Conservation (phyloP, 2,888 invertebrate species). For the Omphaloscelis lunosa region DNA sequence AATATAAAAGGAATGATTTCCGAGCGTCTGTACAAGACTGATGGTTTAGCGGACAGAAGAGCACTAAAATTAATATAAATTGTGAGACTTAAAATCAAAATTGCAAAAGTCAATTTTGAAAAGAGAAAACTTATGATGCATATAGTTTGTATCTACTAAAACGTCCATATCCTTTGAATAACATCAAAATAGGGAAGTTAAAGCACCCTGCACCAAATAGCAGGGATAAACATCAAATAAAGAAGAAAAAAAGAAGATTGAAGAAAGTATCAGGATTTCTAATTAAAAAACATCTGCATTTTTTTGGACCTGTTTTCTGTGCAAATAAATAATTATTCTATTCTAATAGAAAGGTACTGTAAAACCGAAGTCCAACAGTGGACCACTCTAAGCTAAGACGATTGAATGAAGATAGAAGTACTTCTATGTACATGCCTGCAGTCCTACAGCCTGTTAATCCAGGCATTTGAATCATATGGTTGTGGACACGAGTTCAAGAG, state of each 20-base stretch:
- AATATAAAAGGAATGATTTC: not conserved
- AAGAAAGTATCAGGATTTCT: too few species aligned
- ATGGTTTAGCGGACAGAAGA: not conserved
- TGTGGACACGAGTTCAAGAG: conserved; percentile 43
- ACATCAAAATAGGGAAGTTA: not conserved
- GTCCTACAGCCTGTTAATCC: conserved; percentile 28
- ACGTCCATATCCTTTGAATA: not conserved
- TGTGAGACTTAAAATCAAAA: not conserved
- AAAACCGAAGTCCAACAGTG: not conserved
- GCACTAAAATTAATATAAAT: not conserved
- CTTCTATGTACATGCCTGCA: not conserved
- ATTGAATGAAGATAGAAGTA: conserved; percentile 16
- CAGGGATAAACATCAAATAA: too few species aligned
- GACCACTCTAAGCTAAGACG: not conserved
- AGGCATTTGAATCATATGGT: conserved; percentile 48
- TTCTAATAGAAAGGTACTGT: too few species aligned
- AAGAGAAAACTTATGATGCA: not conserved
- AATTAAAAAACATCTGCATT: too few species aligned
- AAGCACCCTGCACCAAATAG: not conserved
- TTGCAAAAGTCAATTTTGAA: not conserved
- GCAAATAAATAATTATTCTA: too few species aligned
- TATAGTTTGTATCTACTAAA: too few species aligned
- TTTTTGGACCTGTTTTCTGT: too few species aligned
- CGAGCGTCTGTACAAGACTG: not conserved
- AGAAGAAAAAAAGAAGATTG: too few species aligned